A percentile compares a stretch with the other conserved stretches of the same genome.
Evolutionary conservation across 1,140 invertebrate species (phyloP).

Genomic region (Philopotamus ludificatus): DNA sequence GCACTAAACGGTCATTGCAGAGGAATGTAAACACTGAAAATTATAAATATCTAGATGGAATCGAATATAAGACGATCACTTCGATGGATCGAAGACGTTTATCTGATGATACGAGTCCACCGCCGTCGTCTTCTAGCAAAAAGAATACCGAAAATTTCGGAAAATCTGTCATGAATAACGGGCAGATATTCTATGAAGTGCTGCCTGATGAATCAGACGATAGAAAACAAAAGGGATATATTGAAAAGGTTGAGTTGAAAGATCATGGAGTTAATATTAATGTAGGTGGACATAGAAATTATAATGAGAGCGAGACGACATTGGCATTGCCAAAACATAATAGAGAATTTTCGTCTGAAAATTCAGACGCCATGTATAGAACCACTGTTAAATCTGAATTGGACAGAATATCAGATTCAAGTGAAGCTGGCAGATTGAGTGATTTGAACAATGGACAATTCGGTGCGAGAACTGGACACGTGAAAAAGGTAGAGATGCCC

Average conservation of each 20-base stretch:
- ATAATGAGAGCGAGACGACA: background rate
- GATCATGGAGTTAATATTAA: conserved; percentile 33
- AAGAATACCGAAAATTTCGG: background rate
- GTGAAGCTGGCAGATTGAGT: background rate
- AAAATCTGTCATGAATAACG: conserved; percentile 37
- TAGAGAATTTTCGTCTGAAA: background rate
- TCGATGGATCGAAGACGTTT: background rate
- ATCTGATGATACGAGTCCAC: background rate
- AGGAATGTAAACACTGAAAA: background rate
- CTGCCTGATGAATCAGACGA: conserved; percentile 22
- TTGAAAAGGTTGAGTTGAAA: conserved; percentile 39
- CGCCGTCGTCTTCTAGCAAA: background rate
- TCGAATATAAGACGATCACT: background rate
- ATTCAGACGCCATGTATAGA: background rate
- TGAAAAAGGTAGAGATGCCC: conserved; percentile 36
- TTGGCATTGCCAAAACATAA: background rate
- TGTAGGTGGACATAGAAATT: conserved; percentile 9
- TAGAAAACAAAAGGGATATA: conserved; percentile 28
- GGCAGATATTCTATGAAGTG: conserved; percentile 40
- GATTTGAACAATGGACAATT: conserved; percentile 18
- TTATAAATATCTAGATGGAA: too few relatives aligned
- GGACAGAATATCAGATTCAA: background rate
- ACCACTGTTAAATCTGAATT: conserved; percentile 9
- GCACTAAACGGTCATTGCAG: background rate
- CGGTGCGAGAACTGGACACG: conserved; percentile 32